Conservation (phyloP, 92 coral and sea anemone genomes). For the Phenganax marumi region DNA sequence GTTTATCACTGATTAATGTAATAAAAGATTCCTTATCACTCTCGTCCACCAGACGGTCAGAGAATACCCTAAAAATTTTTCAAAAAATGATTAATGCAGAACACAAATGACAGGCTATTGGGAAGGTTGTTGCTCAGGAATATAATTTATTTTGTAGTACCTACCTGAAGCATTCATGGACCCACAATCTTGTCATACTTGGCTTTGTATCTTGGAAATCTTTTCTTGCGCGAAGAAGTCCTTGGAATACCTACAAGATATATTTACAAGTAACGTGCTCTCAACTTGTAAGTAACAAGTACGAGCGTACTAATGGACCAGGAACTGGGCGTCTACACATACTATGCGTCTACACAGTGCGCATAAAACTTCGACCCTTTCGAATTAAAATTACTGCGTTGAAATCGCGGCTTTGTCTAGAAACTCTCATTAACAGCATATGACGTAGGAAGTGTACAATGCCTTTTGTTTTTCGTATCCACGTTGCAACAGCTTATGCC, state of each 20-base stretch:
- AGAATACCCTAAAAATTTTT: constrained; percentile 76
- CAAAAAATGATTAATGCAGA: not conserved
- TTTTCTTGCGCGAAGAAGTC: constrained; percentile 90
- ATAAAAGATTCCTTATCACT: constrained; percentile 78
- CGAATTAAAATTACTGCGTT: too few relatives aligned
- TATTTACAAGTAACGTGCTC: not conserved
- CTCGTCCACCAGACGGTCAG: constrained; percentile 89
- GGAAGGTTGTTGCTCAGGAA: not conserved
- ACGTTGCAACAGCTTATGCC: too few relatives aligned
- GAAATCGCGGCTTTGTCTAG: too few relatives aligned
- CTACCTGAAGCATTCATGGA: constrained; percentile 95
- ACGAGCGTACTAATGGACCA: too few relatives aligned
- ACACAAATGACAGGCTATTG: not conserved
- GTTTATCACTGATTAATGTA: constrained; percentile 83
- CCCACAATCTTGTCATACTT: constrained; percentile 92
- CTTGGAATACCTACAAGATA: constrained; percentile 77
- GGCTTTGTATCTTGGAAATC: constrained; percentile 97
- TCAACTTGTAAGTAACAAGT: not conserved
- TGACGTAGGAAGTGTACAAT: too few relatives aligned
- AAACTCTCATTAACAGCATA: too few relatives aligned
- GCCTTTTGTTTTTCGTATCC: too few relatives aligned
- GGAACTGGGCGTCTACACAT: too few relatives aligned
- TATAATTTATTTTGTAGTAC: not conserved
- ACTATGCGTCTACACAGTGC: too few relatives aligned
- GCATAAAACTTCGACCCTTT: too few relatives aligned